A percentile compares a stretch with the other conserved stretches of the same genome.
Evolutionary conservation across 1,140 invertebrate genomes (phyloP).

Genomic region (Harlomillsia oculata): DNA sequence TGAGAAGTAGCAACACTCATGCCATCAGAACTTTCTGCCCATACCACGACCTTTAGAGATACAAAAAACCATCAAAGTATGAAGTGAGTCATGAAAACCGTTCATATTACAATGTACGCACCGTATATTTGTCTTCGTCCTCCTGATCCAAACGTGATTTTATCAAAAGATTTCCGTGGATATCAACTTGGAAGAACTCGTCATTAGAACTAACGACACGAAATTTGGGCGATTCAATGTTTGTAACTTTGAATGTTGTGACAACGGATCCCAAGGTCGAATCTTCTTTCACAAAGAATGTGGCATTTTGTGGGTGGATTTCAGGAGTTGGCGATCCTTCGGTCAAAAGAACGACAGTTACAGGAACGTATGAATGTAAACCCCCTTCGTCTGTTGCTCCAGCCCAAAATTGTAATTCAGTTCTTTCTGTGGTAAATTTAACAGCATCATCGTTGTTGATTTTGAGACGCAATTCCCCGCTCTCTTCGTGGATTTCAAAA

Average conservation of each 20-base stretch:
- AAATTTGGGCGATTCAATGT: constrained; percentile 29
- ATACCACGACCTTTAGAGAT: constrained; percentile 30
- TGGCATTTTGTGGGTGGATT: constrained; percentile 35
- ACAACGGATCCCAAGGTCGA: constrained; percentile 32
- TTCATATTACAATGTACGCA: constrained; percentile 7
- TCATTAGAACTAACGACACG: constrained; percentile 34
- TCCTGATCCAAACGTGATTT: constrained; percentile 33
- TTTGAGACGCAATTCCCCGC: constrained; percentile 30
- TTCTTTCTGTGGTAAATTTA: constrained; percentile 22
- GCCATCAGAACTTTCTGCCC: constrained; percentile 39
- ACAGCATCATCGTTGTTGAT: constrained; percentile 26
- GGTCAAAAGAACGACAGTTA: constrained; percentile 31
- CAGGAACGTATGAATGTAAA: constrained; percentile 31
- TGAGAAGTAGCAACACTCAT: constrained; percentile 40
- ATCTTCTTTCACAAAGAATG: constrained; percentile 35
- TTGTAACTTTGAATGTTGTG: constrained; percentile 33
- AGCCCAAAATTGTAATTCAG: constrained; percentile 35
- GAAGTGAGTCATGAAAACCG: not conserved
- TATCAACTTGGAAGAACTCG: constrained; percentile 34
- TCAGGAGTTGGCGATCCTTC: constrained; percentile 28
- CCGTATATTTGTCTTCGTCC: constrained; percentile 34
- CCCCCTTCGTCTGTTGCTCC: constrained; percentile 32
- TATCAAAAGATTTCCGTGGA: constrained; percentile 29
- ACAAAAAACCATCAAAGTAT: constrained; percentile 8
- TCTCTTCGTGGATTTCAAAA: constrained; percentile 33